A percentile compares a stretch with the other conserved stretches of the same genome.
Conservation (phyloP, 2,113 vertebrate species). For the Ophiodon elongatus region DNA sequence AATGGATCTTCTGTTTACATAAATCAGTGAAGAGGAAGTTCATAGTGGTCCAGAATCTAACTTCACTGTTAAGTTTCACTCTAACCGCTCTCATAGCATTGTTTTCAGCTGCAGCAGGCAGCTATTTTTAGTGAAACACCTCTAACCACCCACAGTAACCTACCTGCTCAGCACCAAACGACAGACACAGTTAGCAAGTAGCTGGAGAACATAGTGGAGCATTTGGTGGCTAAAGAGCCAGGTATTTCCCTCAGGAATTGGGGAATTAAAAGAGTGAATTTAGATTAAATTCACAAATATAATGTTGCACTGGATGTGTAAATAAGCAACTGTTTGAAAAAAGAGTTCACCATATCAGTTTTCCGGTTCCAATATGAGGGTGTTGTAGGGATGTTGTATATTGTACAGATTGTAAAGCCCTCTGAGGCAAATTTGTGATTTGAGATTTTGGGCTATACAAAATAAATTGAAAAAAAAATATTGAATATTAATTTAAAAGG, state of each 20-base stretch:
- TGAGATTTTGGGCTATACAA: no score
- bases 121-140: background rate
- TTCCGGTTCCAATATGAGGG: background rate
- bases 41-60: background rate
- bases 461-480: background rate
- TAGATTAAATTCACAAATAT: background rate
- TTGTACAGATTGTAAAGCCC: background rate
- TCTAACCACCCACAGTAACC: background rate
- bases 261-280: background rate
- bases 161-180: background rate
- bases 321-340: background rate
- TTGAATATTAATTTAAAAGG: background rate
- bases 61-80: background rate
- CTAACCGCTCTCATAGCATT: background rate
- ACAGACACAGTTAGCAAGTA: background rate
- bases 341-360: background rate
- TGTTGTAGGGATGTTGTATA: background rate
- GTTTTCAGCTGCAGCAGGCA: background rate
- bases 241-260: background rate
- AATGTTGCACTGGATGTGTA: background rate
- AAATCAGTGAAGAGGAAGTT: conserved; percentile 28
- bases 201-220: background rate
- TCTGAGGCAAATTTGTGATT: background rate
- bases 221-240: background rate
- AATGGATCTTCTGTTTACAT: background rate